Evolutionary conservation across 2,888 invertebrate genomes (phyloP).

Genomic region (Tetragonisca angustula): DNA sequence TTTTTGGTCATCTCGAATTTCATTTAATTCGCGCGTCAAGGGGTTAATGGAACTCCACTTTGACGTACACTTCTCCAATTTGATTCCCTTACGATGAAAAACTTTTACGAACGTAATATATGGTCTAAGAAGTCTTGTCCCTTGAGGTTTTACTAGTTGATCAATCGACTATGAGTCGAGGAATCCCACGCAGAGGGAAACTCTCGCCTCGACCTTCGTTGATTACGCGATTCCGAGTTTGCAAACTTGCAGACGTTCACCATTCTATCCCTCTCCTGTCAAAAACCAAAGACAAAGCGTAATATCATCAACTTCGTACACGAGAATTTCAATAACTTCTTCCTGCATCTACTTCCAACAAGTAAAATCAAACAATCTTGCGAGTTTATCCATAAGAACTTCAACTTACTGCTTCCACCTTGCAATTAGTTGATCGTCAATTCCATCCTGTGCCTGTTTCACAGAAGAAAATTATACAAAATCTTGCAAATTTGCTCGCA

Average conservation of each 20-base stretch:
- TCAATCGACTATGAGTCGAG: not conserved
- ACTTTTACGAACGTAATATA: not conserved
- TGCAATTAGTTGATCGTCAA: not conserved
- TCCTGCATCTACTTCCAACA: no score
- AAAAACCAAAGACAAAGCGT: not conserved
- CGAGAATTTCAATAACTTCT: not conserved
- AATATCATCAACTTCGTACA: not conserved
- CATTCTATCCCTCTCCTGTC: not conserved
- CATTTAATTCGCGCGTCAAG: no score
- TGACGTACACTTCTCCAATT: not conserved
- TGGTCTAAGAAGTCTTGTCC: not conserved
- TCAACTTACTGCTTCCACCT: not conserved
- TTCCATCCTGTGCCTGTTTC: not conserved
- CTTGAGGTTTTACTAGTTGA: not conserved
- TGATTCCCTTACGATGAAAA: not conserved
- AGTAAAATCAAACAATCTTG: no score
- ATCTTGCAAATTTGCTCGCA: not conserved
- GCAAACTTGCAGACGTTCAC: not conserved
- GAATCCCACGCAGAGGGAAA: not conserved
- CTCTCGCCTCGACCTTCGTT: not conserved
- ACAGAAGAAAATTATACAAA: not conserved
- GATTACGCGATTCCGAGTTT: not conserved
- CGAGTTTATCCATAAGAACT: not conserved
- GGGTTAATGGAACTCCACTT: no score
- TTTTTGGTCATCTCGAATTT: no score